phyloP scores from a whole-genome alignment of 2,113 vertebrate genomes.

The Mus musculus region DNA sequence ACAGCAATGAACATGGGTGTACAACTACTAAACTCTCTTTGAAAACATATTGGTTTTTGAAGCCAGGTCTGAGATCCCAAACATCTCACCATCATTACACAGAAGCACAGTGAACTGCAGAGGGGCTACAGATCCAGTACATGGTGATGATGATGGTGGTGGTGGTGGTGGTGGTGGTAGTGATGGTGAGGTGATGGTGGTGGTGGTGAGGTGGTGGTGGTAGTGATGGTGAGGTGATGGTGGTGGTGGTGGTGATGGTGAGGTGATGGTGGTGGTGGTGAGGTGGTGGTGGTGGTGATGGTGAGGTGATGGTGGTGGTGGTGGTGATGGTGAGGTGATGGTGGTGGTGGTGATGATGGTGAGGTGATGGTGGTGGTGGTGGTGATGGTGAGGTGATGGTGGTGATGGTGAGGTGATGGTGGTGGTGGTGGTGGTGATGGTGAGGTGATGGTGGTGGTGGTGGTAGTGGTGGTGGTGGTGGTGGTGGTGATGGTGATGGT shows the following conservation, averaged over 20 bases:
- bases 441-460: no score
- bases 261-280: no score
- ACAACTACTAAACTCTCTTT: slow-evolving; percentile 28
- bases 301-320: no score
- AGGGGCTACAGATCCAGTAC: no score
- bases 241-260: not conserved
- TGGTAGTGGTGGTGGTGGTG: not conserved
- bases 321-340: not conserved
- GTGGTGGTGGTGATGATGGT: not conserved
- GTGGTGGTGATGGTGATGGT: not conserved
- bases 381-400: not conserved
- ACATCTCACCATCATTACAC: not conserved
- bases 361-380: not conserved
- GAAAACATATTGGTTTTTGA: slow-evolving; percentile 68
- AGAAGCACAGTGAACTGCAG: not conserved
- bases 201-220: not conserved
- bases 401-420: not conserved
- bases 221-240: not conserved
- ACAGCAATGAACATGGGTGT: not conserved
- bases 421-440: not conserved
- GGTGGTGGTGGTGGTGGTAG: not conserved
- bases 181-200: not conserved
- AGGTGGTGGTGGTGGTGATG: no score
- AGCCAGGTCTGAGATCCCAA: slow-evolving; percentile 22
- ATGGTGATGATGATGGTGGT: not conserved